These are phyloP conservation scores for Oophaga sylvatica DNA, from an alignment of 2,797 vertebrate genomes.

Conservation along the genomic window DNA sequence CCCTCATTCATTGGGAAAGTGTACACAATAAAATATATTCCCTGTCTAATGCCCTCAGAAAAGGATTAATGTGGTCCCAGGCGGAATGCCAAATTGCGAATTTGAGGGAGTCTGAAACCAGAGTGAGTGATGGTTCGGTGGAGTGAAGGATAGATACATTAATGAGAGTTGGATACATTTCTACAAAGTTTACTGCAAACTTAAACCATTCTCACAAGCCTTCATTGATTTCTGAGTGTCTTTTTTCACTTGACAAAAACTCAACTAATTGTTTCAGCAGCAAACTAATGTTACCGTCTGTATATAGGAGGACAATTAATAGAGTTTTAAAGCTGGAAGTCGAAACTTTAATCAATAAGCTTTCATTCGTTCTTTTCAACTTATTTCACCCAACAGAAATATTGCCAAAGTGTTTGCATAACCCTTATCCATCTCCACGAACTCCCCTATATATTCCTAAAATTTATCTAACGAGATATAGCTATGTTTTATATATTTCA, in stretches of 20 bases:
- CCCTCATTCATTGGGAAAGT: conserved; percentile 62
- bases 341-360: conserved; percentile 56
- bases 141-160: conserved; percentile 32
- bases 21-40: conserved; percentile 57
- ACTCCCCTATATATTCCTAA: conserved; percentile 6
- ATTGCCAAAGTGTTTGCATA: conserved; percentile 20
- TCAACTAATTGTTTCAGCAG: conserved; percentile 61
- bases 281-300: conserved; percentile 53
- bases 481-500: background rate
- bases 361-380: conserved; percentile 51
- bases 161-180: conserved; percentile 50
- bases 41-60: conserved; percentile 58
- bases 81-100: conserved; percentile 60
- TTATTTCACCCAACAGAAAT: conserved; percentile 29
- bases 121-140: conserved; percentile 37
- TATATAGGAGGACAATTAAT: conserved; percentile 57
- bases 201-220: conserved; percentile 57
- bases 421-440: conserved; percentile 7
- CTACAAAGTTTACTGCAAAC: conserved; percentile 58
- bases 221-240: conserved; percentile 59
- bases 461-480: background rate
- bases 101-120: conserved; percentile 49
- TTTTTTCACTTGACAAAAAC: conserved; percentile 59
- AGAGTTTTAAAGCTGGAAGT: conserved; percentile 48
- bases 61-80: conserved; percentile 63